Percentiles rank a stretch among this genome's conserved stretches.
Conservation (phyloP, 2,888 invertebrate species). For the Tromatobia lineatoria region DNA sequence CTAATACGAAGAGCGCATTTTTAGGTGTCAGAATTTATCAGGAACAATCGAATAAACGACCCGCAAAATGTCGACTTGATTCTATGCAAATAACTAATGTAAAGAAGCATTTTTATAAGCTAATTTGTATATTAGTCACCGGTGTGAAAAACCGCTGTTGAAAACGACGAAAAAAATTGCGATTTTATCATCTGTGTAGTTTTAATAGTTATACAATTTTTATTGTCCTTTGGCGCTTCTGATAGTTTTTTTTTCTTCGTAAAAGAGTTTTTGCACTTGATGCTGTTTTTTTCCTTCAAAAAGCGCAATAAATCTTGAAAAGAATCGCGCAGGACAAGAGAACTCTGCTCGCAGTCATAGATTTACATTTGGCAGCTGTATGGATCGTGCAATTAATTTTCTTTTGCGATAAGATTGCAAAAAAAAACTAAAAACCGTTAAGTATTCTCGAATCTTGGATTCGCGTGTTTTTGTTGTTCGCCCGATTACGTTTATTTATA, state of each 20-base stretch:
- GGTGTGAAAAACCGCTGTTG: not conserved
- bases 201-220: not conserved
- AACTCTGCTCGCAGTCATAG: constrained; percentile 30
- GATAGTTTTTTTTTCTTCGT: constrained; percentile 5
- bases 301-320: constrained; percentile 28
- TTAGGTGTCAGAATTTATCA: not conserved
- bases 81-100: constrained; percentile 36
- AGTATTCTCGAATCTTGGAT: constrained; percentile 53
- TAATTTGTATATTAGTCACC: constrained; percentile 9
- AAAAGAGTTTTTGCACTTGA: constrained; percentile 31
- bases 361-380: constrained; percentile 33
- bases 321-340: constrained; percentile 15
- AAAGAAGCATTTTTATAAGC: constrained; percentile 55
- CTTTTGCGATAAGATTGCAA: not conserved
- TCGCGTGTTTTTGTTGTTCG: constrained; percentile 30
- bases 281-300: constrained; percentile 30
- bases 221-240: constrained; percentile 8
- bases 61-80: constrained; percentile 25
- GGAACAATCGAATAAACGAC: constrained; percentile 36
- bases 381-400: constrained; percentile 33
- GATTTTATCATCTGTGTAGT: not conserved
- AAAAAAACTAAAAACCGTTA: constrained; percentile 35
- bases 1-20: not conserved
- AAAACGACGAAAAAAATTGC: not conserved
- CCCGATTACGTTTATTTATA: constrained; percentile 7